Conservation (phyloP, 2,888 invertebrate species). For the Papilio gigon region DNA sequence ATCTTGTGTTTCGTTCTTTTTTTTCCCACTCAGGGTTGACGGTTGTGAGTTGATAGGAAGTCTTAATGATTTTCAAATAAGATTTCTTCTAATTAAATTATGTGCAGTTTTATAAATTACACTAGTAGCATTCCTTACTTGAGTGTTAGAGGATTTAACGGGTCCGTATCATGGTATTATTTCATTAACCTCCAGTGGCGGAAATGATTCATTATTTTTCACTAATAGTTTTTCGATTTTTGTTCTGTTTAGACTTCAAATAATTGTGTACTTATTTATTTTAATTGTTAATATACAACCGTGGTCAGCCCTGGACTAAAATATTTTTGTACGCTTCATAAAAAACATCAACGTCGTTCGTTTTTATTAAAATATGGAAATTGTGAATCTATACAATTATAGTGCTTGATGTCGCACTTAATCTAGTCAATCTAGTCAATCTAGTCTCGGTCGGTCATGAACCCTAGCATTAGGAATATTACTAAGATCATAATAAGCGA, state of each 20-base stretch:
- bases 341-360: background rate
- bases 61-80: background rate
- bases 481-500: background rate
- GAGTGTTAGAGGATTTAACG: no score
- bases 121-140: no score
- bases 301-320: constrained; percentile 5
- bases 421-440: background rate
- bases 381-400: background rate
- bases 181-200: no score
- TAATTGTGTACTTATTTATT: no score
- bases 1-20: constrained; percentile 1
- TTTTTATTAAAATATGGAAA: constrained; percentile 5
- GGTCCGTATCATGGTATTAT: no score
- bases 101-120: no score
- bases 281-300: no score
- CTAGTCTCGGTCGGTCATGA: constrained; percentile 12
- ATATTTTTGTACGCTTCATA: background rate
- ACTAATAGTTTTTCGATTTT: no score
- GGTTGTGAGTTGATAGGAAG: background rate
- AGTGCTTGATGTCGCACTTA: background rate
- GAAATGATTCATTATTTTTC: no score
- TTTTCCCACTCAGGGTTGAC: background rate
- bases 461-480: constrained; percentile 17
- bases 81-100: background rate
- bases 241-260: no score